phyloP scores from a whole-genome alignment of 1,140 invertebrate genomes.

The Eufriesea mexicana region DNA sequence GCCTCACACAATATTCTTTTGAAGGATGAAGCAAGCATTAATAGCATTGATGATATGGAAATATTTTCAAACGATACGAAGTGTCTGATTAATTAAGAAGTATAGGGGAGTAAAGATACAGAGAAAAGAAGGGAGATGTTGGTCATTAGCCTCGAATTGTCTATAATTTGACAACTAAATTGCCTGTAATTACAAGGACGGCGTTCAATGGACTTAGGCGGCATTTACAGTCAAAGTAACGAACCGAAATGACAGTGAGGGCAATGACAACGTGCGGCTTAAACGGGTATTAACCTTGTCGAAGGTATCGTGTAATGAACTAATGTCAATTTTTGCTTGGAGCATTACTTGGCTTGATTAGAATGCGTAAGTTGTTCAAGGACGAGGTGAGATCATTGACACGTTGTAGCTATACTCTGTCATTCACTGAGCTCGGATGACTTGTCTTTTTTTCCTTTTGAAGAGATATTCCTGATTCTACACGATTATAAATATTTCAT shows the following conservation, averaged over 20 bases:
- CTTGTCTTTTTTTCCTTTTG: neutral
- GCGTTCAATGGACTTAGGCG: neutral
- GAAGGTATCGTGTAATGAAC: neutral
- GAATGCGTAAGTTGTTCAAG: constrained; percentile 25
- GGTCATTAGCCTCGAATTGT: neutral
- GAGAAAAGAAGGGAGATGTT: too few relatives aligned
- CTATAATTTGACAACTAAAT: neutral
- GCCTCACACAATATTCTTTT: too few relatives aligned
- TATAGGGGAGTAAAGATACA: neutral
- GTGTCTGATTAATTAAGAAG: neutral
- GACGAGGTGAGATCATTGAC: constrained; percentile 25
- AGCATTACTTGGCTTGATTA: constrained; percentile 15
- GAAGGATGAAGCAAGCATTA: too few relatives aligned
- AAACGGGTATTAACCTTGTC: constrained; percentile 18
- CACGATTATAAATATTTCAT: neutral
- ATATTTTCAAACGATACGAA: neutral
- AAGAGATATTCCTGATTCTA: neutral
- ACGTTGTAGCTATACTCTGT: neutral
- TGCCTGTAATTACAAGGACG: neutral
- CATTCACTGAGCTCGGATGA: neutral
- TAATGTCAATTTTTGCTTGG: neutral
- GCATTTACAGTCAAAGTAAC: neutral
- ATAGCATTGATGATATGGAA: too few relatives aligned
- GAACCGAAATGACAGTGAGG: neutral
- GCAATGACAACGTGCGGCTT: constrained; percentile 21